These are phyloP conservation scores for Napeogenes inachia DNA, from an alignment of 2,888 invertebrate species.

Conservation along the genomic window DNA sequence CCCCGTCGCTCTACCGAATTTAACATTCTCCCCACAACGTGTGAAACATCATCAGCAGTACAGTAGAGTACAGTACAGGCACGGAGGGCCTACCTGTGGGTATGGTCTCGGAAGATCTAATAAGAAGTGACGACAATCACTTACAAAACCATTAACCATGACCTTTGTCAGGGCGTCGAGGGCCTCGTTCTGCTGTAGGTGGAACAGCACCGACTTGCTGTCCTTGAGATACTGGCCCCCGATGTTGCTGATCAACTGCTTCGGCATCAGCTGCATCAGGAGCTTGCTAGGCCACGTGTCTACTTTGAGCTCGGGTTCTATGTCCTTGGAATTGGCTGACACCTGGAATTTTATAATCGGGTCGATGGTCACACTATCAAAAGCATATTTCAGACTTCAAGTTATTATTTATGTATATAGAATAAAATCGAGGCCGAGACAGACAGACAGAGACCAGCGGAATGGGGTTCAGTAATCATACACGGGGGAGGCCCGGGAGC, in stretches of 20 bases:
- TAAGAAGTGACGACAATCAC: conserved; percentile 47
- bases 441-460: too few species aligned
- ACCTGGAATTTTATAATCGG: conserved; percentile 45
- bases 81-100: conserved; percentile 81
- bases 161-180: conserved; percentile 92
- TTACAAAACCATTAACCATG: conserved; percentile 94
- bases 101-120: too few species aligned
- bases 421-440: too few species aligned
- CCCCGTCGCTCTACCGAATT: too few species aligned
- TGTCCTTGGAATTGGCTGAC: conserved; percentile 83
- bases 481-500: too few species aligned
- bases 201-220: conserved; percentile 94
- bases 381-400: too few species aligned
- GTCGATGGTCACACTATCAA: not conserved
- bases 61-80: too few species aligned
- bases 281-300: conserved; percentile 95
- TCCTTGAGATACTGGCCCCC: conserved; percentile 93
- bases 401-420: too few species aligned
- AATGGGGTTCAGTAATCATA: too few species aligned
- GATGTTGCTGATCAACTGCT: conserved; percentile 92
- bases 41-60: too few species aligned
- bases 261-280: conserved; percentile 96
- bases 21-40: too few species aligned
- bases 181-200: conserved; percentile 90
- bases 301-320: conserved; percentile 94